Percentiles rank a stretch among this genome's conserved stretches.
These are phyloP conservation scores for Tinea semifulvella DNA, from an alignment of 2,888 invertebrate species.

Conservation along the genomic window DNA sequence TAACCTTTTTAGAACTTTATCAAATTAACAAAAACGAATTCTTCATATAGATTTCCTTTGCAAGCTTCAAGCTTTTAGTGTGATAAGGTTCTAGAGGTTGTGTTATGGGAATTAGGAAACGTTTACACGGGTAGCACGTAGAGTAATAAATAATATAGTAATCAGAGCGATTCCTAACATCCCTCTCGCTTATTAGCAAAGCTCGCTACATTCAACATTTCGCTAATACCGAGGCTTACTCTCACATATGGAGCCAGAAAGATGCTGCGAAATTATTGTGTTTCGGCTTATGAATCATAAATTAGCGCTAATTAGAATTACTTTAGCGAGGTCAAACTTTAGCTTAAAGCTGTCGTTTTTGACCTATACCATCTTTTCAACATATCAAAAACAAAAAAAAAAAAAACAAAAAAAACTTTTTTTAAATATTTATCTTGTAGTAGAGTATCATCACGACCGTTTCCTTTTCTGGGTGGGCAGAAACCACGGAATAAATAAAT, in stretches of 20 bases:
- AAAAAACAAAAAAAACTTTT: too few species aligned
- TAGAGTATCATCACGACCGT: too few species aligned
- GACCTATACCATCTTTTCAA: too few species aligned
- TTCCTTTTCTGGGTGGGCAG: too few species aligned
- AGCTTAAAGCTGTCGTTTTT: too few species aligned
- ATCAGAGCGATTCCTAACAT: slow-evolving; percentile 66
- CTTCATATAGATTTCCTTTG: not conserved
- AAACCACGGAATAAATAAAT: too few species aligned
- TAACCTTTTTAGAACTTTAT: slow-evolving; percentile 34
- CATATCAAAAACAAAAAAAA: too few species aligned
- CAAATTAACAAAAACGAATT: slow-evolving; percentile 22
- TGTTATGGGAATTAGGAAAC: slow-evolving; percentile 58
- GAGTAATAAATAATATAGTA: slow-evolving; percentile 66
- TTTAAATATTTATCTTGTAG: too few species aligned
- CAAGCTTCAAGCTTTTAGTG: slow-evolving; percentile 19
- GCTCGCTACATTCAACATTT: slow-evolving; percentile 63
- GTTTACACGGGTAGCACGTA: slow-evolving; percentile 65
- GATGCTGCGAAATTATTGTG: slow-evolving; percentile 63
- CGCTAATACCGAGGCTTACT: slow-evolving; percentile 58
- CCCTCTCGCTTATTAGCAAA: slow-evolving; percentile 63
- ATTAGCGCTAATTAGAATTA: slow-evolving; percentile 63
- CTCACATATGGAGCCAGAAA: slow-evolving; percentile 59
- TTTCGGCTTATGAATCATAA: slow-evolving; percentile 66
- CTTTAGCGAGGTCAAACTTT: slow-evolving; percentile 23
- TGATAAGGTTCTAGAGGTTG: slow-evolving; percentile 43